Percentiles rank a stretch among this genome's conserved stretches.
Evolutionary conservation across 1,140 invertebrate genomes (phyloP).

Genomic region (Drosophila obscura): DNA sequence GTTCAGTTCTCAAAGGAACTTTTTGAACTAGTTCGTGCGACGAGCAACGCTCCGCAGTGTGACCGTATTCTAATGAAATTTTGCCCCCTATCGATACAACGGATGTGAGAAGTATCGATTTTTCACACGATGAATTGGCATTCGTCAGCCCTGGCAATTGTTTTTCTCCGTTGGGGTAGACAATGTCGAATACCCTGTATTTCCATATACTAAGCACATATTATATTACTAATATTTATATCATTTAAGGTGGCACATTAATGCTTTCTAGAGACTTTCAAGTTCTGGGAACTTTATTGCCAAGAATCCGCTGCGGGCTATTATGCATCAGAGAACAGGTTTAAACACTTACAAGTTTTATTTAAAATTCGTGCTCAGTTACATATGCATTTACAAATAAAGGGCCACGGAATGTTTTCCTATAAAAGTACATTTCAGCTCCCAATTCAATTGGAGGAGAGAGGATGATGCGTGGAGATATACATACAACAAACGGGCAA

Average conservation of each 20-base stretch:
- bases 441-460: conserved; percentile 44
- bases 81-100: conserved; percentile 50
- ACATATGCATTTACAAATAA: conserved; percentile 45
- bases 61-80: conserved; percentile 31
- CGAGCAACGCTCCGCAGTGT: no score
- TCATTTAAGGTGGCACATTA: no score
- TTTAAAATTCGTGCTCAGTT: conserved; percentile 66
- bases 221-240: no score
- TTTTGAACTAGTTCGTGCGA: no score
- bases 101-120: conserved; percentile 28
- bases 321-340: conserved; percentile 8
- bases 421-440: conserved; percentile 12
- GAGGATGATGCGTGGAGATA: background rate
- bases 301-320: background rate
- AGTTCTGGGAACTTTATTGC: no score
- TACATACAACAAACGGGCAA: conserved; percentile 38
- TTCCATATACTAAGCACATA: no score
- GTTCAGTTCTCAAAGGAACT: no score
- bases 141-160: no score
- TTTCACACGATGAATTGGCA: no score
- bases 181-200: no score
- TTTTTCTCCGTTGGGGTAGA: background rate
- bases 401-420: conserved; percentile 71
- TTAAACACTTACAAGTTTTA: conserved; percentile 55
- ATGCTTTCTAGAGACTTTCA: no score